Conservation (phyloP, 92 coral and sea anemone genomes). For the Parazoanthus darwini region DNA sequence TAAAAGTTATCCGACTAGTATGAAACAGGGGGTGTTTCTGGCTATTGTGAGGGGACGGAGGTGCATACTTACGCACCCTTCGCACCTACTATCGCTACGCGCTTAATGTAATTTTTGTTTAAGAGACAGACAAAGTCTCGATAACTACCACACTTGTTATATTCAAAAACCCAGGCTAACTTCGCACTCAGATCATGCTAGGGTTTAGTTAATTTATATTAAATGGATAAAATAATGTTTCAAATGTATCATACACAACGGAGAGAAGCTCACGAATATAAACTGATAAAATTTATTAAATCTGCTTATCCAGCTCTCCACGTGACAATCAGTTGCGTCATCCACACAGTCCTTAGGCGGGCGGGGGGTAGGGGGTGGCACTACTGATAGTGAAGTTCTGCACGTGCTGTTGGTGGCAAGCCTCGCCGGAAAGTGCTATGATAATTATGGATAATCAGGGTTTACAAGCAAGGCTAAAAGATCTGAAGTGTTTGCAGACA, state of each 20-base stretch:
- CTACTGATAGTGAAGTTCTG: not conserved
- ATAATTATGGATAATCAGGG: not conserved
- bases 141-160: constrained; percentile 7
- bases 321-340: constrained; percentile 13
- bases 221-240: not conserved
- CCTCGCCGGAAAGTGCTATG: not conserved
- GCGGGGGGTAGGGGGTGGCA: not conserved
- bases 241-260: not conserved
- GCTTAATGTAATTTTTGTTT: too few relatives aligned
- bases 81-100: too few relatives aligned
- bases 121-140: not conserved
- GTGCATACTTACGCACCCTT: too few relatives aligned
- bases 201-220: not conserved
- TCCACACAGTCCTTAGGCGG: not conserved
- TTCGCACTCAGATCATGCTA: constrained; percentile 10
- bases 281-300: not conserved
- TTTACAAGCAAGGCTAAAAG: not conserved
- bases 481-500: too few relatives aligned
- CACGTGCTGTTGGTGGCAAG: constrained; percentile 18
- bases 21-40: too few relatives aligned
- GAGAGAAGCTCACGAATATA: constrained; percentile 7
- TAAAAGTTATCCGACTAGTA: too few relatives aligned
- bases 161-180: not conserved
- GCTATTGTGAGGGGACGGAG: too few relatives aligned
- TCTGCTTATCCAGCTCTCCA: not conserved